Conservation (phyloP, 1,140 invertebrate species). For the Palaemon carinicauda region DNA sequence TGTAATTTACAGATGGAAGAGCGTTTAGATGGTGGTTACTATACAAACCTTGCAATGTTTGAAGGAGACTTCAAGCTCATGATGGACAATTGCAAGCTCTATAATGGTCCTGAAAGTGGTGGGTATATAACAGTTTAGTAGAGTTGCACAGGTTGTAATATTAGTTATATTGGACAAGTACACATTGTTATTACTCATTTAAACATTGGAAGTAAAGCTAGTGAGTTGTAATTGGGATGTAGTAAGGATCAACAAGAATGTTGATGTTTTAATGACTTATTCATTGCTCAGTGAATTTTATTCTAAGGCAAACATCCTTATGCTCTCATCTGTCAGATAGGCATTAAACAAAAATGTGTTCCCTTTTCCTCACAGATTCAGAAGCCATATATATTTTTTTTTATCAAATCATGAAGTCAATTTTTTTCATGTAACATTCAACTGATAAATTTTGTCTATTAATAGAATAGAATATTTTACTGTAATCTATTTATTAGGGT, state of each 20-base stretch:
- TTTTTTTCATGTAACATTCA: too few species aligned
- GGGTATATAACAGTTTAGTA: conserved; percentile 61
- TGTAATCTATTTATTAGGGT: too few species aligned
- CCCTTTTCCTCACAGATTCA: too few species aligned
- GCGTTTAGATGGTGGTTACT: conserved; percentile 81
- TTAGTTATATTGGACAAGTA: background rate
- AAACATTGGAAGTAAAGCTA: too few species aligned
- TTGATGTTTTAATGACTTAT: background rate
- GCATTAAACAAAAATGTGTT: too few species aligned
- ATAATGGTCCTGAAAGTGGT: conserved; percentile 93
- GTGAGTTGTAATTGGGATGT: background rate
- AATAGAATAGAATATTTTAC: too few species aligned
- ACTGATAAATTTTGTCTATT: too few species aligned
- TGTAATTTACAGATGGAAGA: conserved; percentile 87
- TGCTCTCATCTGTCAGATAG: background rate
- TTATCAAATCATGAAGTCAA: too few species aligned
- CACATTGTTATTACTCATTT: background rate
- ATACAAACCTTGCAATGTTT: conserved; percentile 81
- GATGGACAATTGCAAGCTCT: conserved; percentile 88
- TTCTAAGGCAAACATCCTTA: background rate
- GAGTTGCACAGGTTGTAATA: background rate
- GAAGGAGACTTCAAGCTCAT: conserved; percentile 88
- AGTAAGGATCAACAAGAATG: background rate
- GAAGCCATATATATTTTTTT: too few species aligned
- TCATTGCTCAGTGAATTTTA: background rate